These are phyloP conservation scores for Linurgus olivaceus DNA, from an alignment of 2,797 vertebrate species.

Conservation along the genomic window DNA sequence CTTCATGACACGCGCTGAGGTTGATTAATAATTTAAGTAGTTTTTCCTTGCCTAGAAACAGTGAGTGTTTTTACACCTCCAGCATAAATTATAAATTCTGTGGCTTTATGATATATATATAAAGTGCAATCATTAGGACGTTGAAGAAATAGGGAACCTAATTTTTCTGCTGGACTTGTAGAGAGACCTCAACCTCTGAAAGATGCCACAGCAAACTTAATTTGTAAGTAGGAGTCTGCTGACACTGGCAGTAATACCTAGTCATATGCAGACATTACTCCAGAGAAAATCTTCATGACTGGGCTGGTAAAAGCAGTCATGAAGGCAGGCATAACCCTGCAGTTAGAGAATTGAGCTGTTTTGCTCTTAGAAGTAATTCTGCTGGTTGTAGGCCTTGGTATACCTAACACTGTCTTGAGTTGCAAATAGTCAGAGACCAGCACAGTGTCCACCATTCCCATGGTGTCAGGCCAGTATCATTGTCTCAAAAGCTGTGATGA, in stretches of 20 bases:
- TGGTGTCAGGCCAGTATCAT: not conserved
- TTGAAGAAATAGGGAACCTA: not conserved
- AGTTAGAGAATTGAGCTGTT: not conserved
- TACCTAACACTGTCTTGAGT: not conserved
- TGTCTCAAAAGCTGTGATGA: not conserved
- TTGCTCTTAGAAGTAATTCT: not conserved
- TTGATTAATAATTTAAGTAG: conserved; percentile 5
- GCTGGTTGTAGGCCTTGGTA: not conserved
- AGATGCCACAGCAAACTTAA: not conserved
- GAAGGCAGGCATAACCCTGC: not conserved
- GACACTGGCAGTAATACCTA: not conserved
- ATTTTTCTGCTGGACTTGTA: not conserved
- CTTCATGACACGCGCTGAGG: rapidly evolving
- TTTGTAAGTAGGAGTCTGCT: not conserved
- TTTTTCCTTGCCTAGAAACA: conserved; percentile 11
- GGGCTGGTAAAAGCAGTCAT: not conserved
- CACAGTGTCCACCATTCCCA: rapidly evolving
- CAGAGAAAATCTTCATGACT: not conserved
- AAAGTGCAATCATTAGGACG: not conserved
- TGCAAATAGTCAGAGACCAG: not conserved
- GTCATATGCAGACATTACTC: not conserved
- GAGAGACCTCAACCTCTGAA: rapidly evolving
- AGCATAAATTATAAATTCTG: not conserved
- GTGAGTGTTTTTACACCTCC: not conserved
- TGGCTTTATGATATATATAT: not conserved